Evolutionary conservation across 2,113 vertebrate species (phyloP).

Genomic region (Parotia lawesii): DNA sequence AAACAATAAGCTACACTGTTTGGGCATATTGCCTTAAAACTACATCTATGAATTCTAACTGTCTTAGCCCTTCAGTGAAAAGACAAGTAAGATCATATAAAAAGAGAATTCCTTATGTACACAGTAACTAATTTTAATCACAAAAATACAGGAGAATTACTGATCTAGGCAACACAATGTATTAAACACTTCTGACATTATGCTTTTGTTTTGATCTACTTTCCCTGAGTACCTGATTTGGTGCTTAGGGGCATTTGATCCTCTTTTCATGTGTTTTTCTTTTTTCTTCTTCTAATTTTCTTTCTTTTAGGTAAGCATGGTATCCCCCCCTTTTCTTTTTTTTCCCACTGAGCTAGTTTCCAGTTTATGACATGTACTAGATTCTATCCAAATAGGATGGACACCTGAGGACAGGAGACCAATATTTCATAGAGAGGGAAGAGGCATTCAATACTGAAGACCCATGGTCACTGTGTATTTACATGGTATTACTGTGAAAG

Average conservation of each 20-base stretch:
- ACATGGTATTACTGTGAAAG: background rate
- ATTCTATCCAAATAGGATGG: background rate
- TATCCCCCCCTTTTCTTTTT: background rate
- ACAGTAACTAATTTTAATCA: background rate
- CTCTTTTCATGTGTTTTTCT: background rate
- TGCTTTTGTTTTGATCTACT: background rate
- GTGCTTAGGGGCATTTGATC: background rate
- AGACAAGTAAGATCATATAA: background rate
- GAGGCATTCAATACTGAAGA: background rate
- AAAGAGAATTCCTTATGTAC: background rate
- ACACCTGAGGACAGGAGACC: background rate
- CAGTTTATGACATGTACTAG: background rate
- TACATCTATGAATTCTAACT: background rate
- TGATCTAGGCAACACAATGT: background rate
- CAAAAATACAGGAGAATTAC: background rate
- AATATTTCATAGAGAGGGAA: background rate
- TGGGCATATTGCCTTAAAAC: background rate
- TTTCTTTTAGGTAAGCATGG: background rate
- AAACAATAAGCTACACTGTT: background rate
- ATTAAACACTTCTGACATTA: background rate
- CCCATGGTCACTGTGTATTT: background rate
- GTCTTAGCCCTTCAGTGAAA: background rate
- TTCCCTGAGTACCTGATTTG: background rate
- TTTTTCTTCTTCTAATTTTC: background rate
- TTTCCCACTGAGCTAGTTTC: background rate